phyloP scores from a whole-genome alignment of 2,113 vertebrate species.

The Protobothrops flavoviridis region DNA sequence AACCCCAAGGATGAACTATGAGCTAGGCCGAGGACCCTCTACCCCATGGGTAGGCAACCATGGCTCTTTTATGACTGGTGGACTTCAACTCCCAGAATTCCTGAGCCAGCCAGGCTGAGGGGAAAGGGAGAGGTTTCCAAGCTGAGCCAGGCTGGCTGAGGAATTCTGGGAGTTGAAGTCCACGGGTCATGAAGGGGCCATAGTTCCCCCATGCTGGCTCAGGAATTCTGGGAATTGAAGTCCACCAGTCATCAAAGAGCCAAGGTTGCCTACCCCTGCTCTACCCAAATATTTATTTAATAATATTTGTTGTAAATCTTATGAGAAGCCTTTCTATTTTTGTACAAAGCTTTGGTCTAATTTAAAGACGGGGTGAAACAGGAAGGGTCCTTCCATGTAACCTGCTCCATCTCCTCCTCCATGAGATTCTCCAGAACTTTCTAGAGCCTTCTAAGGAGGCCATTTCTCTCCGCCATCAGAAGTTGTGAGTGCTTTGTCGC shows the following conservation, averaged over 20 bases:
- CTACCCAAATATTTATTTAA: slow-evolving; percentile 90
- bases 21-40: slow-evolving; percentile 59
- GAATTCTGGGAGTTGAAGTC: too few relatives aligned
- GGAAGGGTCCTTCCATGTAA: background rate
- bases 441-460: background rate
- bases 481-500: too few relatives aligned
- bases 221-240: too few relatives aligned
- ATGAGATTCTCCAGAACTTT: background rate
- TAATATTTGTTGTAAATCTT: slow-evolving; percentile 77
- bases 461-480: background rate
- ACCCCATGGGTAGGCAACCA: slow-evolving; percentile 24
- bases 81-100: too few relatives aligned
- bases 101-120: too few relatives aligned
- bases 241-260: too few relatives aligned
- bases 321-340: slow-evolving; percentile 90
- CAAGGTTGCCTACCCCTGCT: background rate
- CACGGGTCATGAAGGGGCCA: too few relatives aligned
- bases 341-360: slow-evolving; percentile 83
- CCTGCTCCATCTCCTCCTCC: background rate
- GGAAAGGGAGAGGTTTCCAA: too few relatives aligned
- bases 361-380: slow-evolving; percentile 56
- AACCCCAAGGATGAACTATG: slow-evolving; percentile 96
- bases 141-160: too few relatives aligned
- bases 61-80: too few relatives aligned
- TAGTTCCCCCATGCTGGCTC: too few relatives aligned